Conservation (phyloP, 2,888 invertebrate species). For the Eurois occulta region DNA sequence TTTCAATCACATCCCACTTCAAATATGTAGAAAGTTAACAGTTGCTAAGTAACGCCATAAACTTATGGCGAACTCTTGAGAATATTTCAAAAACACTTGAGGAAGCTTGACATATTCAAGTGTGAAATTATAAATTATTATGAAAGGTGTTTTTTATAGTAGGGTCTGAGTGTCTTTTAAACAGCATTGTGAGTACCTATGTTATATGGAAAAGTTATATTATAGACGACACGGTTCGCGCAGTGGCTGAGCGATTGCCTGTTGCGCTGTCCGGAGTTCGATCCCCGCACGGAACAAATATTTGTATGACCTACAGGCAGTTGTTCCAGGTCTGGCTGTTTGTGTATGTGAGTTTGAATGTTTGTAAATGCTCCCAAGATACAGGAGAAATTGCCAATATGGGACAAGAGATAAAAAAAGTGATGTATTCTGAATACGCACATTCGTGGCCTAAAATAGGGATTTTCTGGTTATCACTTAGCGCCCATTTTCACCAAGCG, state of each 20-base stretch:
- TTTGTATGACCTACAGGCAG: not conserved
- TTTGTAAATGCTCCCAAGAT: not conserved
- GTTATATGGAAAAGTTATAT: not conserved
- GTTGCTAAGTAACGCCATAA: not conserved
- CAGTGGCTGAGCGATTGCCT: not conserved
- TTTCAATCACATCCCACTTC: not conserved
- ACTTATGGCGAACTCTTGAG: constrained; percentile 35
- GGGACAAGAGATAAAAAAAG: too few relatives aligned
- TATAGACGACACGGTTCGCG: not conserved
- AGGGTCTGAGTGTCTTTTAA: not conserved
- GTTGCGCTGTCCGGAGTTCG: not conserved
- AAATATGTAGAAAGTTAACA: not conserved
- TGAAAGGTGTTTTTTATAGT: constrained; percentile 5
- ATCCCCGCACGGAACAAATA: not conserved
- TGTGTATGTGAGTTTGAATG: not conserved
- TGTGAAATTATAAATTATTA: constrained; percentile 26
- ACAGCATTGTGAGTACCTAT: not conserved
- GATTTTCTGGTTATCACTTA: not conserved
- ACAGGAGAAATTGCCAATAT: not conserved
- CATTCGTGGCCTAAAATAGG: not conserved
- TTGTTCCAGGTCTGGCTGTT: not conserved
- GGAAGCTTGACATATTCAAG: constrained; percentile 39
- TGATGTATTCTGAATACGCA: too few relatives aligned
- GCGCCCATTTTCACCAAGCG: too few relatives aligned
- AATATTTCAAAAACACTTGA: constrained; percentile 25